Conservation (phyloP, 2,888 invertebrate genomes). For the Cepaea hortensis region DNA sequence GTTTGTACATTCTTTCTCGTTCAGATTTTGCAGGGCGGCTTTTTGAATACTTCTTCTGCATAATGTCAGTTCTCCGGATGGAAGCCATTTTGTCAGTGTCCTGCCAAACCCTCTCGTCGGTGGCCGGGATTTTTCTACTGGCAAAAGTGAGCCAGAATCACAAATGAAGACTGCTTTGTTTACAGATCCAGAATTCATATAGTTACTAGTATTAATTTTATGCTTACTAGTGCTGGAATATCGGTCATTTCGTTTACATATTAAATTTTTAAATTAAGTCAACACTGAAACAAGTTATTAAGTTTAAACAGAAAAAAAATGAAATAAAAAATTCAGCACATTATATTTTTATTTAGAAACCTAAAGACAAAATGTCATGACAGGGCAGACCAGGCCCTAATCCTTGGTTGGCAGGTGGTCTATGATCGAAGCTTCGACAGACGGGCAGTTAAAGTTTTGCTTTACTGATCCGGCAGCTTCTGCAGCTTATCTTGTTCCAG, state of each 20-base stretch:
- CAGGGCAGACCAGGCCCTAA: no score
- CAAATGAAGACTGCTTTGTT: background rate
- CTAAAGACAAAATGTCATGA: no score
- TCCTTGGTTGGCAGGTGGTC: no score
- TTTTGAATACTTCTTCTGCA: slow-evolving; percentile 50
- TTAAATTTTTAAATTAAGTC: background rate
- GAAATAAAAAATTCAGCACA: no score
- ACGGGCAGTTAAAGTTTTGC: no score
- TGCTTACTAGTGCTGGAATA: background rate
- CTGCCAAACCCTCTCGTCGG: slow-evolving; percentile 30
- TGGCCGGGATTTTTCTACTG: slow-evolving; percentile 38
- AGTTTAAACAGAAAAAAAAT: no score
- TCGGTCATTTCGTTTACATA: background rate
- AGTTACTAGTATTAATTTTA: background rate
- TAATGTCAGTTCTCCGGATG: slow-evolving; percentile 53
- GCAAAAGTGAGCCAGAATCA: background rate
- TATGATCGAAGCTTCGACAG: no score
- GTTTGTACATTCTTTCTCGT: slow-evolving; percentile 52
- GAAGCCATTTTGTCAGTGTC: slow-evolving; percentile 56
- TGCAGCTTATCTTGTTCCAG: no score
- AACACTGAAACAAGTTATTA: background rate
- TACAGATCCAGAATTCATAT: background rate
- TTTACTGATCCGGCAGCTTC: no score
- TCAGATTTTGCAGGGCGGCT: slow-evolving; percentile 52
- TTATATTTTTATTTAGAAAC: no score